Percentiles rank a stretch among this genome's conserved stretches.
Evolutionary conservation across 2,888 invertebrate genomes (phyloP).

Genomic region (Xanthostigma xanthostigma): DNA sequence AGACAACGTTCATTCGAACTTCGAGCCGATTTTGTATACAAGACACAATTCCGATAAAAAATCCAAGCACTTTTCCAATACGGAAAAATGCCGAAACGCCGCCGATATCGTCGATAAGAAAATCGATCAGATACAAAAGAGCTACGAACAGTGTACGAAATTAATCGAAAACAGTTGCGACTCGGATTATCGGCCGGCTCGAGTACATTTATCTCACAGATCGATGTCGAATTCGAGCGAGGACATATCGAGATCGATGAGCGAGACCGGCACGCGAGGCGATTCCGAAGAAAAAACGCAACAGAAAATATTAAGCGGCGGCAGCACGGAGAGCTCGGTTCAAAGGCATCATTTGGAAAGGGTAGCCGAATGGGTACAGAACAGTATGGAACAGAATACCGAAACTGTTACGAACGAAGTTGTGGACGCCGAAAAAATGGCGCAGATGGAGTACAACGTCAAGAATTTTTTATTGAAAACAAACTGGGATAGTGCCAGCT

Average conservation of each 20-base stretch:
- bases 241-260: conserved; percentile 10
- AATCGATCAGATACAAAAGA: conserved; percentile 9
- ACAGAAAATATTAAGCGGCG: no score
- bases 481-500: no score
- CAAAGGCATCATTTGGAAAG: conserved; percentile 20
- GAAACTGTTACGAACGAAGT: conserved; percentile 26
- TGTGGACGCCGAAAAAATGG: conserved; percentile 33
- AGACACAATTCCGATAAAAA: conserved; percentile 21
- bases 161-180: conserved; percentile 6
- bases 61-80: no score
- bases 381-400: conserved; percentile 37
- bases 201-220: conserved; percentile 10
- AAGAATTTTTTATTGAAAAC: conserved; percentile 51
- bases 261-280: conserved; percentile 7
- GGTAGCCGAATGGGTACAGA: conserved; percentile 67
- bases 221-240: conserved; percentile 14
- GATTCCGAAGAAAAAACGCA: conserved; percentile 12
- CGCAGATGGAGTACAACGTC: conserved; percentile 64
- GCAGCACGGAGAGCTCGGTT: conserved; percentile 13
- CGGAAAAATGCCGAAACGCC: no score
- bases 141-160: conserved; percentile 10
- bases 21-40: conserved; percentile 56
- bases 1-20: conserved; percentile 57
- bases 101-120: conserved; percentile 10
- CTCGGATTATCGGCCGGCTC: conserved; percentile 5